Conservation (phyloP, 2,113 vertebrate species). For the Progne subis region DNA sequence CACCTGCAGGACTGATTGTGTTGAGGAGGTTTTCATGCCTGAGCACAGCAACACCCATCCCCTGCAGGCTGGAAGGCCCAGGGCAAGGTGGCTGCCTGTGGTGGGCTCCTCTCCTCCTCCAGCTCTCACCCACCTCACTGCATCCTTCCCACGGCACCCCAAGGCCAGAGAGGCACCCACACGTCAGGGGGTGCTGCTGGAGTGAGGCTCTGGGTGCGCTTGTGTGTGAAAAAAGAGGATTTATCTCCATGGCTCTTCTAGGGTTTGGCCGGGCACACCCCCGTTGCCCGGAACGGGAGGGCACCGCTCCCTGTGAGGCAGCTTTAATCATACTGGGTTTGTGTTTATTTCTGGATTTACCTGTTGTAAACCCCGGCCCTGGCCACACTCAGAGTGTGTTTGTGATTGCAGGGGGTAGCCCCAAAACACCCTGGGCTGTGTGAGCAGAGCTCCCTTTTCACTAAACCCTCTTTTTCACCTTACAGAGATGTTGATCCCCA, state of each 20-base stretch:
- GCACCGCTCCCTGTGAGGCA: accelerated
- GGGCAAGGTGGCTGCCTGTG: background rate
- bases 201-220: accelerated
- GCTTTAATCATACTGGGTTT: background rate
- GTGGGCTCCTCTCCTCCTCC: background rate
- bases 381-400: no score
- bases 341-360: background rate
- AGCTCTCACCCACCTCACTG: background rate
- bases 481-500: accelerated
- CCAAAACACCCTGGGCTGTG: accelerated
- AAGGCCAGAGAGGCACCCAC: accelerated
- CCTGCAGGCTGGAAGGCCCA: background rate
- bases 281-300: accelerated
- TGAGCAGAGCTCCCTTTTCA: background rate
- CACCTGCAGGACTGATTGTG: background rate
- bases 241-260: background rate
- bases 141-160: background rate
- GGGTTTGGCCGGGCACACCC: background rate
- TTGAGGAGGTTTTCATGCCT: background rate
- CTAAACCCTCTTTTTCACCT: background rate
- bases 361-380: background rate
- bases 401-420: background rate
- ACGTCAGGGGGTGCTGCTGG: background rate
- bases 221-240: no score
- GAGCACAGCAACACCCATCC: background rate